Conservation (phyloP, 2,797 vertebrate species). For the Acanthiza pusilla region DNA sequence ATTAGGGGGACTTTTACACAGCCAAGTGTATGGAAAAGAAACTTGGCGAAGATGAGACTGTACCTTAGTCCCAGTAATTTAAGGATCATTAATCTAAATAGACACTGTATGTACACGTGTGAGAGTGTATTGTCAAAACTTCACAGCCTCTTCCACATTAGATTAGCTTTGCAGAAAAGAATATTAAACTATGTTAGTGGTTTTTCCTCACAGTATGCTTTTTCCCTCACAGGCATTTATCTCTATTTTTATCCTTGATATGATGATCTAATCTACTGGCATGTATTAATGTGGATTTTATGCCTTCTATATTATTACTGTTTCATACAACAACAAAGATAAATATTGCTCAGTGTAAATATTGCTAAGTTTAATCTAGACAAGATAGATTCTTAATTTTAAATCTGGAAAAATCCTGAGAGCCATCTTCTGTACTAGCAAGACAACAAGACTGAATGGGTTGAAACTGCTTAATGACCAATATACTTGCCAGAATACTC, state of each 20-base stretch:
- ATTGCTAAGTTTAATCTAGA: neutral
- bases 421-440: neutral
- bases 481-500: neutral
- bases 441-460: neutral
- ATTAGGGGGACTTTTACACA: neutral
- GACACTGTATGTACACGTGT: rapidly evolving
- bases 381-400: neutral
- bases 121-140: neutral
- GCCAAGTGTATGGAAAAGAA: neutral
- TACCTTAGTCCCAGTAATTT: neutral
- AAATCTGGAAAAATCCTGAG: neutral
- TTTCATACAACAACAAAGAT: neutral
- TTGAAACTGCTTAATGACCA: neutral
- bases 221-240: neutral
- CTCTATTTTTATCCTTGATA: neutral
- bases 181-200: neutral
- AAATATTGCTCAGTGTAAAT: neutral
- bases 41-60: neutral
- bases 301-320: neutral
- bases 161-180: neutral
- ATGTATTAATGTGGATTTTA: neutral
- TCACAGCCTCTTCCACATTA: neutral
- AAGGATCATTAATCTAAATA: neutral
- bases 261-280: neutral
- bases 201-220: neutral